Percentiles rank a stretch among this genome's conserved stretches.
Conservation (phyloP, 2,113 vertebrate species). For the Takifugu bimaculatus region DNA sequence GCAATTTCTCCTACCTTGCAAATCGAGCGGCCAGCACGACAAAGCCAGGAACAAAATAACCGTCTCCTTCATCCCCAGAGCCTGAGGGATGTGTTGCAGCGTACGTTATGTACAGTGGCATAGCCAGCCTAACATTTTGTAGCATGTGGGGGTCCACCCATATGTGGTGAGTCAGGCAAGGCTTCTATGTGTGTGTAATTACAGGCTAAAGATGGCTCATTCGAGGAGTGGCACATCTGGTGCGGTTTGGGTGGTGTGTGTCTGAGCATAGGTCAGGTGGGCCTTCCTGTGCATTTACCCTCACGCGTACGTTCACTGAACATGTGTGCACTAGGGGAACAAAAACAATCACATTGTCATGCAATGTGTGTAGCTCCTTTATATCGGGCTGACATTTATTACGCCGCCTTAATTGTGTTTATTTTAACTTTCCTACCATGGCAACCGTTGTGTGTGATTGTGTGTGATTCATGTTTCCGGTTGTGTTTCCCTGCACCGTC, state of each 20-base stretch:
- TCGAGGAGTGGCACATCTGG: conserved; percentile 32
- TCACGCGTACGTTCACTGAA: neutral
- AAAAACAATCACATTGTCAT: neutral
- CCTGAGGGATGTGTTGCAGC: neutral
- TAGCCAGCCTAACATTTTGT: conserved; percentile 4
- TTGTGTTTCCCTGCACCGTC: neutral
- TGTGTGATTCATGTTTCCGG: conserved; percentile 22
- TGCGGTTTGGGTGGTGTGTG: conserved; percentile 13
- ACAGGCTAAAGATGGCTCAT: conserved; percentile 15
- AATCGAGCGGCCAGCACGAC: neutral
- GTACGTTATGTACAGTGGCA: neutral
- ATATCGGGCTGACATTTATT: neutral
- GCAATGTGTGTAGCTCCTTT: neutral
- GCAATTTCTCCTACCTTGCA: conserved; percentile 27
- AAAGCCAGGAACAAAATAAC: neutral
- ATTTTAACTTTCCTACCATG: conserved; percentile 10
- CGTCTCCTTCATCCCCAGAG: neutral
- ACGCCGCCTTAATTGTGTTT: conserved; percentile 11
- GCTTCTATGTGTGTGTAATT: conserved; percentile 37
- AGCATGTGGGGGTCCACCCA: conserved; percentile 15
- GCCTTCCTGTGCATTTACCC: conserved; percentile 4
- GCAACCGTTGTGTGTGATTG: neutral
- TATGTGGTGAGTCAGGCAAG: conserved; percentile 12
- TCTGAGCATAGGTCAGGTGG: conserved; percentile 15
- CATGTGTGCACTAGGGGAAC: conserved; percentile 9